Conservation (phyloP, 2,888 invertebrate species). For the Heliothis peltigera region DNA sequence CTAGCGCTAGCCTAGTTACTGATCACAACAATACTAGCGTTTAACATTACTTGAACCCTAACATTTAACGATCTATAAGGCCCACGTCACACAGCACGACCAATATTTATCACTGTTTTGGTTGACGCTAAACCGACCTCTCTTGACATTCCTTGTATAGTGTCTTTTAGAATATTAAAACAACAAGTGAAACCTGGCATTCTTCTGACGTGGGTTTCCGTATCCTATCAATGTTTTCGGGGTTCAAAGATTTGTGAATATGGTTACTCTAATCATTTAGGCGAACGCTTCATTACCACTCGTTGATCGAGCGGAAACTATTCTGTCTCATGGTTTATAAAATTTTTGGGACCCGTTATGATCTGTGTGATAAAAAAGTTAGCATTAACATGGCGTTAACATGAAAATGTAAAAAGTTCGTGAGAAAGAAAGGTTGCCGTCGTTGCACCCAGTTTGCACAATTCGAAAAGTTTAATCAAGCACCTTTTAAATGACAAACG, state of each 20-base stretch:
- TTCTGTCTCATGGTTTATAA: conserved; percentile 83
- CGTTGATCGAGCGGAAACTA: conserved; percentile 81
- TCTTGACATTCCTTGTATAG: conserved; percentile 36
- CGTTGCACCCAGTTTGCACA: conserved; percentile 82
- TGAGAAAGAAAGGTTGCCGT: conserved; percentile 81
- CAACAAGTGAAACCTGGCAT: conserved; percentile 16
- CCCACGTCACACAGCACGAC: conserved; percentile 12
- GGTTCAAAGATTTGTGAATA: conserved; percentile 70
- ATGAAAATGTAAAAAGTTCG: conserved; percentile 66
- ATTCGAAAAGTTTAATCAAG: conserved; percentile 67
- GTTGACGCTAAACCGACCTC: neutral
- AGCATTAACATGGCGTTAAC: conserved; percentile 62
- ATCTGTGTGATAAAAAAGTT: conserved; percentile 78
- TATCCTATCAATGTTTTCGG: conserved; percentile 20
- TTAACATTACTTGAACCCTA: conserved; percentile 70
- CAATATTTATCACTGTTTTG: neutral
- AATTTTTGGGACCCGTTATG: conserved; percentile 81
- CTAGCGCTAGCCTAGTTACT: conserved; percentile 80
- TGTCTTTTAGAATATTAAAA: conserved; percentile 20
- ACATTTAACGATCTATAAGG: conserved; percentile 16
- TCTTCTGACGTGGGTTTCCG: conserved; percentile 12
- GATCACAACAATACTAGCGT: conserved; percentile 79
- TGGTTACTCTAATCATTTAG: conserved; percentile 76
- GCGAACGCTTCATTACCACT: conserved; percentile 84
- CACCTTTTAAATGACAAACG: conserved; percentile 62